Conservation (phyloP, 2,888 invertebrate species). For the Pimpla rufipes region DNA sequence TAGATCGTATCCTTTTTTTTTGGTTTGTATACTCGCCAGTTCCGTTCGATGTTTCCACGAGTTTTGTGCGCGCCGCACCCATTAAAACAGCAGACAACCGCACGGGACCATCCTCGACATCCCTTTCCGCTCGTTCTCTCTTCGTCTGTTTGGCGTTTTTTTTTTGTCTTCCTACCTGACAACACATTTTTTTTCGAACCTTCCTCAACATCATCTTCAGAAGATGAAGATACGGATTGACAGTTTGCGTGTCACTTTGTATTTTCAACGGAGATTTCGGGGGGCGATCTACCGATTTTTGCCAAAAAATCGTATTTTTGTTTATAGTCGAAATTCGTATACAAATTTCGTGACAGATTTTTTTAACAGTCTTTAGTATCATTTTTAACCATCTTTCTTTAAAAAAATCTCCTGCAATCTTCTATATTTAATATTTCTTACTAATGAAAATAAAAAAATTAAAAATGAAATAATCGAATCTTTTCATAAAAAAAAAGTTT, state of each 20-base stretch:
- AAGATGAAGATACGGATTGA: slow-evolving; percentile 3
- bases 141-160: slow-evolving; percentile 54
- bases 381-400: too few species aligned
- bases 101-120: slow-evolving; percentile 35
- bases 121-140: slow-evolving; percentile 52
- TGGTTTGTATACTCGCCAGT: slow-evolving; percentile 43
- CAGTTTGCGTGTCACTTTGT: slow-evolving; percentile 4
- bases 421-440: too few species aligned
- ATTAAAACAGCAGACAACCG: slow-evolving; percentile 51
- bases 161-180: slow-evolving; percentile 36
- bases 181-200: slow-evolving; percentile 31
- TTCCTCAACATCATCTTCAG: slow-evolving; percentile 48
- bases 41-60: slow-evolving; percentile 49
- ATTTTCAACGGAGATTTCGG: not conserved
- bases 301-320: too few species aligned
- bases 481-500: too few species aligned
- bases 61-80: slow-evolving; percentile 29
- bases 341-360: too few species aligned
- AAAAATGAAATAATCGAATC: too few species aligned
- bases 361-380: too few species aligned
- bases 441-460: too few species aligned
- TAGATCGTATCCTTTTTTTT: slow-evolving; percentile 62
- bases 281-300: not conserved
- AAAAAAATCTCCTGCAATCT: too few species aligned
- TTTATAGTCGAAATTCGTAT: too few species aligned